A percentile compares a stretch with the other conserved stretches of the same genome.
phyloP scores from a whole-genome alignment of 1,140 invertebrate genomes.

The Cylas formicarius region DNA sequence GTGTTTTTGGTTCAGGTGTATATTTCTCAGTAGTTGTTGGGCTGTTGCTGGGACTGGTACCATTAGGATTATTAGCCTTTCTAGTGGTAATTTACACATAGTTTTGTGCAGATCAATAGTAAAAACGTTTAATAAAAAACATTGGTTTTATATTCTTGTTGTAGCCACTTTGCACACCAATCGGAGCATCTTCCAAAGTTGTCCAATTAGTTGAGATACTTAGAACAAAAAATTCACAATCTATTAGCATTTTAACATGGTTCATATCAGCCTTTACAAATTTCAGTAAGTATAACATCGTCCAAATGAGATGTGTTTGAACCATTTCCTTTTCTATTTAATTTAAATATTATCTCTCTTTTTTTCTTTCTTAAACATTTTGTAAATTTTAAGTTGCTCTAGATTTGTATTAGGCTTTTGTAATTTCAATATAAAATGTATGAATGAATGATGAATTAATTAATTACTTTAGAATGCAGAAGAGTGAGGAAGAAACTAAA shows the following conservation, averaged over 20 bases:
- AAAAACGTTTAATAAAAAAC: not conserved
- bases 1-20: conserved; percentile 37
- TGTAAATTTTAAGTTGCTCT: too few species aligned
- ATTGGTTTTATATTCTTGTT: conserved; percentile 35
- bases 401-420: too few species aligned
- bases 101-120: not conserved
- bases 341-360: not conserved
- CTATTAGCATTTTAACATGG: conserved; percentile 60
- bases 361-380: not conserved
- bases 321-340: not conserved
- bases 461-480: too few species aligned
- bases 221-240: conserved; percentile 53
- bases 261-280: conserved; percentile 61
- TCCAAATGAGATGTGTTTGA: conserved; percentile 1
- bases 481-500: too few species aligned
- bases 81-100: conserved; percentile 52
- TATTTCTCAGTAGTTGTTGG: conserved; percentile 47
- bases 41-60: conserved; percentile 48
- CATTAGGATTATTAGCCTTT: conserved; percentile 49
- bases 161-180: conserved; percentile 60
- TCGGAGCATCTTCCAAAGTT: conserved; percentile 62
- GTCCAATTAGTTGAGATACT: conserved; percentile 58
- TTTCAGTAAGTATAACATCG: conserved; percentile 49
- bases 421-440: too few species aligned
- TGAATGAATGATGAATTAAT: too few species aligned